Evolutionary conservation across 2,888 invertebrate genomes (phyloP).

Genomic region (Rotaria sp.): DNA sequence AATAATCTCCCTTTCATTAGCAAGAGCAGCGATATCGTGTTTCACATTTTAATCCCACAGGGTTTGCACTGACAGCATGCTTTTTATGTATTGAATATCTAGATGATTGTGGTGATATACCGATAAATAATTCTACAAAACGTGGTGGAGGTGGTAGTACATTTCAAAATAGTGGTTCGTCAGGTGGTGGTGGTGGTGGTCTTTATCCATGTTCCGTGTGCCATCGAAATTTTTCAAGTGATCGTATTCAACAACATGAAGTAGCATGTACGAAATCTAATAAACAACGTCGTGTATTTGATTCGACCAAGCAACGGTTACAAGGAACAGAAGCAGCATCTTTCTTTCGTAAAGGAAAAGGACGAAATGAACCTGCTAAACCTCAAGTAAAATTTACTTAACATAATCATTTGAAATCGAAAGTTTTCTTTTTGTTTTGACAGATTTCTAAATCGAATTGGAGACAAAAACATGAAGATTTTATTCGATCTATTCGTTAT

Average conservation of each 20-base stretch:
- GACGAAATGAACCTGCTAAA: constrained; percentile 44
- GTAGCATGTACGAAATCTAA: constrained; percentile 45
- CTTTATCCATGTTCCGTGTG: constrained; percentile 65
- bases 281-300: constrained; percentile 50
- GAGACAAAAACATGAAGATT: constrained; percentile 50
- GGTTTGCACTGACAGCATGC: too few relatives aligned
- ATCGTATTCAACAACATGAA: constrained; percentile 60
- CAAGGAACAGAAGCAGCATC: constrained; percentile 79
- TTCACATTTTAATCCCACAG: too few relatives aligned
- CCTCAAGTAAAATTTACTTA: not conserved
- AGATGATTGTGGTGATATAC: not conserved
- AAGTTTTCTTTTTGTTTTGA: not conserved
- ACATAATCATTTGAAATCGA: too few relatives aligned
- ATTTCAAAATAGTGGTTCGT: not conserved
- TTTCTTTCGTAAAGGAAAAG: constrained; percentile 59
- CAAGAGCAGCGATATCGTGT: too few relatives aligned
- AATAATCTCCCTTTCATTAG: too few relatives aligned
- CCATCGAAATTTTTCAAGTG: constrained; percentile 71
- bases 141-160: not conserved
- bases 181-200: not conserved
- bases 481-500: constrained; percentile 49
- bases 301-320: constrained; percentile 55
- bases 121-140: not conserved
- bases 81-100: not conserved
- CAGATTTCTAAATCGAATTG: constrained; percentile 45